Conservation (phyloP, 2,797 vertebrate species). For the Chromis chromis region DNA sequence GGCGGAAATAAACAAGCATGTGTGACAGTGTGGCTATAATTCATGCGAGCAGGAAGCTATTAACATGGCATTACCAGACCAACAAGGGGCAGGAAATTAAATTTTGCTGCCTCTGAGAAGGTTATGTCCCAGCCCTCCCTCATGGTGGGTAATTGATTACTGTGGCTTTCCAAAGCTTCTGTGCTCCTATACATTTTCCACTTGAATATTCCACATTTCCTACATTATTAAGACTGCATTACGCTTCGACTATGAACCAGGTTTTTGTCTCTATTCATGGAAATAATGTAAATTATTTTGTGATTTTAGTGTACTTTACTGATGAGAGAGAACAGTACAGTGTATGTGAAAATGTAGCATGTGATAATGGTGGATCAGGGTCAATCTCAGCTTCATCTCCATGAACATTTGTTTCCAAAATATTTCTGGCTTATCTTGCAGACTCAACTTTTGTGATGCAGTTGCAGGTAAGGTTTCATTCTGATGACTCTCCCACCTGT, state of each 20-base stretch:
- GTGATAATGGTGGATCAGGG: no score
- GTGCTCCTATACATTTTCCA: conserved; percentile 21
- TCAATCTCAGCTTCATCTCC: no score
- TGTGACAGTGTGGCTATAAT: conserved; percentile 70
- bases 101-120: conserved; percentile 79
- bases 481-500: no score
- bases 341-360: no score
- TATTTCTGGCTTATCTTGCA: no score
- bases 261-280: neutral
- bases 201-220: neutral
- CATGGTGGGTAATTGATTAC: conserved; percentile 77
- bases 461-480: no score
- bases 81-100: conserved; percentile 86
- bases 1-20: conserved; percentile 72
- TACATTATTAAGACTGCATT: conserved; percentile 1
- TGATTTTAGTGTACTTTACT: no score
- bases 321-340: no score
- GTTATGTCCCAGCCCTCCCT: conserved; percentile 80
- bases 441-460: no score
- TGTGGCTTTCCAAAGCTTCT: conserved; percentile 71
- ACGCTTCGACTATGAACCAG: neutral
- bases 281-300: no score
- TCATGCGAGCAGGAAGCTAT: conserved; percentile 85
- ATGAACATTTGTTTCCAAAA: no score
- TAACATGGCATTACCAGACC: conserved; percentile 83